Percentiles rank a stretch among this genome's conserved stretches.
Evolutionary conservation across 2,113 vertebrate genomes (phyloP).

Genomic region (Danionella cerebrum): DNA sequence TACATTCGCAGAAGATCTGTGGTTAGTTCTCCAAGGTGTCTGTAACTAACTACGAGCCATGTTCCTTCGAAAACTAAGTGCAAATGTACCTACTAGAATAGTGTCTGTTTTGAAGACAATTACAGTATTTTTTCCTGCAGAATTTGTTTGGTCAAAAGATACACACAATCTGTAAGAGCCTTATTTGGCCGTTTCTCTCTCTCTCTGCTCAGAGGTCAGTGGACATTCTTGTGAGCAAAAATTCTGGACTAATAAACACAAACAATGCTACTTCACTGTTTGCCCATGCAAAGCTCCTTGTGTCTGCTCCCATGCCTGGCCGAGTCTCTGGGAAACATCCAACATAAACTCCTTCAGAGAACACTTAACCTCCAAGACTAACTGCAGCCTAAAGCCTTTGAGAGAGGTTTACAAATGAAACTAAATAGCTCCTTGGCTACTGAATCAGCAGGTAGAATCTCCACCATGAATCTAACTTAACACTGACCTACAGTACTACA

Average conservation of each 20-base stretch:
- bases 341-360: conserved; percentile 11
- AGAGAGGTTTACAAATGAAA: neutral
- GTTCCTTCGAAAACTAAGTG: too few relatives aligned
- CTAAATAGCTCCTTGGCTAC: neutral
- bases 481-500: neutral
- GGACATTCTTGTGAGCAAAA: conserved; percentile 16
- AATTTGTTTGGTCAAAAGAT: too few relatives aligned
- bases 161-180: conserved; percentile 19
- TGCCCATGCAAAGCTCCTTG: neutral
- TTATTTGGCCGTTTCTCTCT: conserved; percentile 17
- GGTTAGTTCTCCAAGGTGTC: too few relatives aligned
- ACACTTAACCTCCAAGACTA: neutral
- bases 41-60: too few relatives aligned
- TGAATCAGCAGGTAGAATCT: conserved; percentile 4
- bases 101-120: too few relatives aligned
- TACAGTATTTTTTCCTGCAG: too few relatives aligned
- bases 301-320: conserved; percentile 6
- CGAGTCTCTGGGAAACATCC: conserved; percentile 2
- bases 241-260: conserved; percentile 31
- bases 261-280: conserved; percentile 13
- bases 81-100: too few relatives aligned
- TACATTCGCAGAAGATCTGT: too few relatives aligned
- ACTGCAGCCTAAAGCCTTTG: conserved; percentile 8
- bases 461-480: neutral
- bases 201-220: neutral